Evolutionary conservation across 2,113 vertebrate species (phyloP).

Genomic region (Megaptera novaeangliae): DNA sequence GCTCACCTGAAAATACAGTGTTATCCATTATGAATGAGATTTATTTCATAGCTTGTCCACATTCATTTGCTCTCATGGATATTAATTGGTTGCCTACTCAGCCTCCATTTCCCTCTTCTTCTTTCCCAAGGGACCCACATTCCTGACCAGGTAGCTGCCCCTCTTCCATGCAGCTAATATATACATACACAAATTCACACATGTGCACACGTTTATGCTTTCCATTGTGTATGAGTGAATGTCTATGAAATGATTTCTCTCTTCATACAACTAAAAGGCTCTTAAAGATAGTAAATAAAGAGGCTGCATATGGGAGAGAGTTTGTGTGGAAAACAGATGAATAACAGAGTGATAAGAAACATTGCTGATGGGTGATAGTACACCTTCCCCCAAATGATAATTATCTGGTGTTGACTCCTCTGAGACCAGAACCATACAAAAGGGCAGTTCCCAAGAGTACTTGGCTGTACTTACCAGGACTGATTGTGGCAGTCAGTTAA

Average conservation of each 20-base stretch:
- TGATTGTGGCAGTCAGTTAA: not conserved
- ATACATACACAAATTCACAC: not conserved
- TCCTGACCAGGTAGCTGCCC: not conserved
- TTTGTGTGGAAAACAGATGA: not conserved
- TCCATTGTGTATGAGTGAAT: not conserved
- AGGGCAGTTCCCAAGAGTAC: not conserved
- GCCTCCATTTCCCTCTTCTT: not conserved
- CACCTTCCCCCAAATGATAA: not conserved
- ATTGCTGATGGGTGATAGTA: not conserved
- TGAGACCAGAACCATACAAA: not conserved
- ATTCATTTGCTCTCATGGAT: not conserved
- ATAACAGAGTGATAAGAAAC: not conserved
- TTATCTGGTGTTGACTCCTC: not conserved
- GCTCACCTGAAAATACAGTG: not conserved
- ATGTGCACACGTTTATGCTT: not conserved
- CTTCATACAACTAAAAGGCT: not conserved
- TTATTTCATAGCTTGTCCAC: not conserved
- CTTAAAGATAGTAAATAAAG: not conserved
- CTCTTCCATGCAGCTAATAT: not conserved
- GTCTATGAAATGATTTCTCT: not conserved
- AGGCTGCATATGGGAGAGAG: not conserved
- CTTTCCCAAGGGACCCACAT: not conserved
- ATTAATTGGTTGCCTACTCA: not conserved
- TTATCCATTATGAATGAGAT: not conserved
- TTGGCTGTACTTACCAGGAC: not conserved